Conservation (phyloP, 2,797 vertebrate species). For the Sebastes umbrosus region DNA sequence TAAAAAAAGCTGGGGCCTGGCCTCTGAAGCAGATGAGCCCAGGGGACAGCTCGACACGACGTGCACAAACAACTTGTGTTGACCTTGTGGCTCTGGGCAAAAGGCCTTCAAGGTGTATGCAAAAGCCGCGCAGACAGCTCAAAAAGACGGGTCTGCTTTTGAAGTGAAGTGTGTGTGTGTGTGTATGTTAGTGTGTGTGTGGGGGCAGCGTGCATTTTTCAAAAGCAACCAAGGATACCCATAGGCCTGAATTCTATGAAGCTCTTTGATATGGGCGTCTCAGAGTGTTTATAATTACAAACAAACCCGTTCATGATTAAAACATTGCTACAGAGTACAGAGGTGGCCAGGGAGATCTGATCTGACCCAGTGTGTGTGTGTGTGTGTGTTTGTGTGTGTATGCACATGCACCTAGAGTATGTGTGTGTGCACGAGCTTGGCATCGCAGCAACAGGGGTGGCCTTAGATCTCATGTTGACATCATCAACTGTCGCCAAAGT, state of each 20-base stretch:
- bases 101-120: constrained; percentile 84
- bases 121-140: constrained; percentile 68
- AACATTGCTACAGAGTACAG: constrained; percentile 75
- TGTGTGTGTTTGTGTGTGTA: neutral
- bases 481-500: constrained; percentile 44
- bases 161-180: constrained; percentile 57
- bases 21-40: constrained; percentile 71
- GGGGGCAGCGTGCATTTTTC: constrained; percentile 65
- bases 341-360: constrained; percentile 66
- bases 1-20: constrained; percentile 42
- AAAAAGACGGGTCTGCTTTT: constrained; percentile 75
- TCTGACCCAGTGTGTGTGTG: constrained; percentile 30
- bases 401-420: neutral
- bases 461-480: constrained; percentile 57
- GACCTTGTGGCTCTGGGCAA: constrained; percentile 81
- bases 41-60: constrained; percentile 70
- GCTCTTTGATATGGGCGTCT: constrained; percentile 82
- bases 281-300: constrained; percentile 86
- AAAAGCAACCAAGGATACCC: constrained; percentile 82
- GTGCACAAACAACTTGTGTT: constrained; percentile 79
- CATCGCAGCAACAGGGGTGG: constrained; percentile 39
- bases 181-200: neutral
- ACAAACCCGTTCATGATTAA: constrained; percentile 85
- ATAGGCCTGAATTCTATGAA: constrained; percentile 84
- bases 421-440: neutral